A percentile compares a stretch with the other conserved stretches of the same genome.
Evolutionary conservation across 2,888 invertebrate genomes (phyloP).

Genomic region (Luffia ferchaultella): DNA sequence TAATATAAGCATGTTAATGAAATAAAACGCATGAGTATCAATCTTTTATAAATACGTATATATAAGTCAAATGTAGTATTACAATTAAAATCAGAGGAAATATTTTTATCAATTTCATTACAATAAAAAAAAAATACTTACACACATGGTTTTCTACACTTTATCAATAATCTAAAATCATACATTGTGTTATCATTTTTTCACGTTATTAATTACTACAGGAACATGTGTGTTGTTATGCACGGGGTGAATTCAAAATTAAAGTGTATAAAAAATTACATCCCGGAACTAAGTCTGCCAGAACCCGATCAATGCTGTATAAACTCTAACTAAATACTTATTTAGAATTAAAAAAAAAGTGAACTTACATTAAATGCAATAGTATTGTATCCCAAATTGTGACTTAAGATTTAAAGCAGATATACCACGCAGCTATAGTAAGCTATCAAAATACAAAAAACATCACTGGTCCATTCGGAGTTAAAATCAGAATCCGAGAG

Average conservation of each 20-base stretch:
- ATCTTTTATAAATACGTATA: slow-evolving; percentile 66
- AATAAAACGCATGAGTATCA: slow-evolving; percentile 49
- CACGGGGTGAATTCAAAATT: slow-evolving; percentile 3
- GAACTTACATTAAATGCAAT: slow-evolving; percentile 5
- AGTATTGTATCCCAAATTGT: neutral
- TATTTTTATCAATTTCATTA: slow-evolving; percentile 61
- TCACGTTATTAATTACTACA: slow-evolving; percentile 24
- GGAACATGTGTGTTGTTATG: slow-evolving; percentile 30
- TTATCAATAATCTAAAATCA: slow-evolving; percentile 44
- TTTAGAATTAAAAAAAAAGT: neutral
- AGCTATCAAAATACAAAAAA: neutral
- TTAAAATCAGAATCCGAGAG: slow-evolving; percentile 36
- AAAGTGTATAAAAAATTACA: neutral
- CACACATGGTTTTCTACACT: slow-evolving; percentile 63
- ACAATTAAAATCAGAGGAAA: slow-evolving; percentile 62
- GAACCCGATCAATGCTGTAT: neutral
- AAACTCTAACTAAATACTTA: too few relatives aligned
- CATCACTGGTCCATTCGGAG: neutral
- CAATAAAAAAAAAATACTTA: slow-evolving; percentile 57
- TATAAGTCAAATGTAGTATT: slow-evolving; percentile 61
- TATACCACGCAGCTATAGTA: neutral
- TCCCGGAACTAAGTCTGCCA: neutral
- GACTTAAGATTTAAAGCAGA: neutral
- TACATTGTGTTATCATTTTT: slow-evolving; percentile 34
- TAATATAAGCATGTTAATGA: too few relatives aligned